These are phyloP conservation scores for Metacarcinus magister DNA, from an alignment of 2,888 invertebrate genomes.

Conservation along the genomic window DNA sequence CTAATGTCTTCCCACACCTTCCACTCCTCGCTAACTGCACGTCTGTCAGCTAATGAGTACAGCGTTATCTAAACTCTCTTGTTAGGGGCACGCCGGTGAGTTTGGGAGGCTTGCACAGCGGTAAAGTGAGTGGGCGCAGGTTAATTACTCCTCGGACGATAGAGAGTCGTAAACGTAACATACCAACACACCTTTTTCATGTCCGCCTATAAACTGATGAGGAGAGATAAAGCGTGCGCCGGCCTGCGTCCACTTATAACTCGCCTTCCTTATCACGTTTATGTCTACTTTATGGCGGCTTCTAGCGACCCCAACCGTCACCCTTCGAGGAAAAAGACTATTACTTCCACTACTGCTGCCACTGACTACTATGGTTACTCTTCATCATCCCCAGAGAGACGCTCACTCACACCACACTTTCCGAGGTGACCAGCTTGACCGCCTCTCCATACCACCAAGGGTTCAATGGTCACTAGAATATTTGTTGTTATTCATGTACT, in stretches of 20 bases:
- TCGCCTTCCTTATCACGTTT: conserved; percentile 31
- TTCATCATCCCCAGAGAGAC: neutral
- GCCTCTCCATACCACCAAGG: neutral
- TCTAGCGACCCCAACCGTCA: conserved; percentile 13
- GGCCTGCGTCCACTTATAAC: conserved; percentile 38
- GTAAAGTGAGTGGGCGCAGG: neutral
- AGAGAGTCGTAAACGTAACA: neutral
- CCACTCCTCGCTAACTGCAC: neutral
- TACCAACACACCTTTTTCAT: conserved; percentile 51
- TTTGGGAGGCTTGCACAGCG: neutral
- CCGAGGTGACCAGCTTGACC: neutral
- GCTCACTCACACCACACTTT: neutral
- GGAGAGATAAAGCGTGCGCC: conserved; percentile 18
- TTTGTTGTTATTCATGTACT: neutral
- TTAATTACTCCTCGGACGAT: neutral
- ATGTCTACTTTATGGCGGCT: neutral
- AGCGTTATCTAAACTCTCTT: conserved; percentile 21
- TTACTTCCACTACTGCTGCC: neutral
- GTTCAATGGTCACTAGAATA: neutral
- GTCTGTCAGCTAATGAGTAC: neutral
- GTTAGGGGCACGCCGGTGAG: neutral
- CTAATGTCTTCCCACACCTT: conserved; percentile 13
- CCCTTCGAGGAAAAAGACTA: conserved; percentile 33
- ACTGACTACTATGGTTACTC: neutral
- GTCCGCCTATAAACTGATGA: conserved; percentile 30